These are phyloP conservation scores for Parthenolecanium corni DNA, from an alignment of 2,888 invertebrate species.

Conservation along the genomic window DNA sequence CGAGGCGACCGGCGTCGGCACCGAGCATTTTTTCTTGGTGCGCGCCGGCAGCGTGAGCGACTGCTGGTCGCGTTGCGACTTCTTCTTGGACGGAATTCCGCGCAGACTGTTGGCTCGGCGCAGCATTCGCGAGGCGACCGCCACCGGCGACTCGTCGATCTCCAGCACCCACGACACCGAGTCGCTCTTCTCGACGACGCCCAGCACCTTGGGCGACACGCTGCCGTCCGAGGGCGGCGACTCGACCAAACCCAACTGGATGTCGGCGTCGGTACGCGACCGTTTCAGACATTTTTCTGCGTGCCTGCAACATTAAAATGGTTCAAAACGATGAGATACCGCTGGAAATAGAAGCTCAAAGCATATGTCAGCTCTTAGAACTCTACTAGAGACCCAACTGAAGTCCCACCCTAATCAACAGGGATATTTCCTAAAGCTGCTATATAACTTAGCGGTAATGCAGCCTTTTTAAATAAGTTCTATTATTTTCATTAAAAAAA, in stretches of 20 bases:
- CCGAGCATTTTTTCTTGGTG: not conserved
- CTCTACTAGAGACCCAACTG: too few relatives aligned
- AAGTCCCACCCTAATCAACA: too few relatives aligned
- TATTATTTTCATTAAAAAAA: too few relatives aligned
- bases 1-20: not conserved
- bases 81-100: slow-evolving; percentile 24
- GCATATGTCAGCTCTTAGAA: too few relatives aligned
- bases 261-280: slow-evolving; percentile 20
- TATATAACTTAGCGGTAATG: too few relatives aligned
- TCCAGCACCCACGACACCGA: slow-evolving; percentile 79
- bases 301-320: not conserved
- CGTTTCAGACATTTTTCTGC: slow-evolving; percentile 13
- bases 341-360: too few relatives aligned
- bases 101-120: slow-evolving; percentile 45
- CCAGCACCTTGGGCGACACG: slow-evolving; percentile 63
- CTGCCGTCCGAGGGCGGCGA: slow-evolving; percentile 37
- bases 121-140: slow-evolving; percentile 57
- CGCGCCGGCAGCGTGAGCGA: slow-evolving; percentile 7
- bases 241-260: not conserved
- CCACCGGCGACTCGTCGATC: slow-evolving; percentile 60
- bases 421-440: too few relatives aligned
- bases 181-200: slow-evolving; percentile 71
- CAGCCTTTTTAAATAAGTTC: too few relatives aligned
- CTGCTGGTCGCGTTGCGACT: not conserved
- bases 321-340: too few relatives aligned